Evolutionary conservation across 2,797 vertebrate genomes (phyloP), one percentile per base, ranked within the genome.

Genomic region (Ara ararauna): DNA sequence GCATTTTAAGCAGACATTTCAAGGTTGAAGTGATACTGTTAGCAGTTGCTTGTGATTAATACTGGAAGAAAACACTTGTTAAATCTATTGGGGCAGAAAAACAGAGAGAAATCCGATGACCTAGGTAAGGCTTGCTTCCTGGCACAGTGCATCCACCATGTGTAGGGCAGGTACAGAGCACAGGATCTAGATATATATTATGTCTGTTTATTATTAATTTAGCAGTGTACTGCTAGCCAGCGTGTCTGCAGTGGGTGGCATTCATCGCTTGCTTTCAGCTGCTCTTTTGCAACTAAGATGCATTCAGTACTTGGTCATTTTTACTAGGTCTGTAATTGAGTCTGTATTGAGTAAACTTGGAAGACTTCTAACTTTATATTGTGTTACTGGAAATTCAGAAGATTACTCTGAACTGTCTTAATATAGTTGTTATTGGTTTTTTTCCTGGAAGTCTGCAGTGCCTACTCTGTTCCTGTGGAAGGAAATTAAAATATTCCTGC

Each of bases 1-100:
- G 86, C 91, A 90, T 96, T 94, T 92, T 91, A 96, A 92, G 62
- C 56, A 95, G 86, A 82, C 82, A 68, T 90, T 96, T 96, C 95
- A 93, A 95, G 91, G 87, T 78, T 93, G 89, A 95, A 89, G 62
- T 34, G 77, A 82, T 90, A 83, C 76, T 89, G 85, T 76, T 79
- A 93, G 72, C 68, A 67, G 87, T 47, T 93, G 62, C 70, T 70
- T 86, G 85, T 68, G 71, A 94, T 87, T 91, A 80, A 48, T 65
- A 87, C 53, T 50, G 71, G 54, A 67, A 76, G 80, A 56, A 85
- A 90, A 90, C 45, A 26, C 75, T 95, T 93, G 82, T 95, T 91
- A 93, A 93, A 75, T 17, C 70, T 89, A 70, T 38, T 38, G 65
- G 75, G 94, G 93, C 89, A 92, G 92, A 89, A 94, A 74, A 38